These are phyloP conservation scores for Erebia ligea DNA, from an alignment of 2,888 invertebrate genomes.

Conservation along the genomic window DNA sequence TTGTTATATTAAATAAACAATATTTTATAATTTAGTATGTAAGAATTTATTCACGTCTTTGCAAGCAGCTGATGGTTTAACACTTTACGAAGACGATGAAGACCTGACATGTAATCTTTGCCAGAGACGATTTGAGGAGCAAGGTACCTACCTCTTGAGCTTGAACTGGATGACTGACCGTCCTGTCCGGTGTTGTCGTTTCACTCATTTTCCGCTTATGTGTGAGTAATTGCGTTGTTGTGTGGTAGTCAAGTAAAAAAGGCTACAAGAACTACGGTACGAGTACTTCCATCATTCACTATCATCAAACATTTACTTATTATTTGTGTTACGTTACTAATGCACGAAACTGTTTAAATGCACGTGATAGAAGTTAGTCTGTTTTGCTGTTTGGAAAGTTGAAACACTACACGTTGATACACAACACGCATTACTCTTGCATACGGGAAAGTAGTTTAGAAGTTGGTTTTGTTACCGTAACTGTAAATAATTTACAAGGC, in stretches of 20 bases:
- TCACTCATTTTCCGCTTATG: slow-evolving; percentile 72
- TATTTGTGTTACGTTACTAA: slow-evolving; percentile 44
- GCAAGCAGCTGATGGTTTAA: slow-evolving; percentile 86
- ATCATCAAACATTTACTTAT: slow-evolving; percentile 47
- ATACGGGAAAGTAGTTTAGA: slow-evolving; percentile 71
- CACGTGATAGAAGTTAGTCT: slow-evolving; percentile 49
- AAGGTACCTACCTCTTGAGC: slow-evolving; percentile 86
- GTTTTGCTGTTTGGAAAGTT: slow-evolving; percentile 43
- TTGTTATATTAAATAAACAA: slow-evolving; percentile 31
- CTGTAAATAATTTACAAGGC: slow-evolving; percentile 73
- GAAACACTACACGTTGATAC: slow-evolving; percentile 53
- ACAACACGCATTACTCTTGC: slow-evolving; percentile 82
- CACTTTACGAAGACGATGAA: slow-evolving; percentile 85
- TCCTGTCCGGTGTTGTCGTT: slow-evolving; percentile 72
- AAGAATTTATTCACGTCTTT: slow-evolving; percentile 83
- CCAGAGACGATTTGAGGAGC: slow-evolving; percentile 90
- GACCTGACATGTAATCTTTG: slow-evolving; percentile 89
- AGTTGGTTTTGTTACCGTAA: slow-evolving; percentile 60
- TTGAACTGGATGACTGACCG: slow-evolving; percentile 64
- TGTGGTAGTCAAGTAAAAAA: slow-evolving; percentile 61
- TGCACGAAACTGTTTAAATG: slow-evolving; percentile 50
- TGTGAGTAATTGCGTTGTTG: slow-evolving; percentile 83
- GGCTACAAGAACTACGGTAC: slow-evolving; percentile 41
- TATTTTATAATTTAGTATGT: slow-evolving; percentile 50
- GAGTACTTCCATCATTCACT: slow-evolving; percentile 47